A percentile compares a stretch with the other conserved stretches of the same genome.
Conservation (phyloP, 1,140 invertebrate genomes). For the Megathymus violae region DNA sequence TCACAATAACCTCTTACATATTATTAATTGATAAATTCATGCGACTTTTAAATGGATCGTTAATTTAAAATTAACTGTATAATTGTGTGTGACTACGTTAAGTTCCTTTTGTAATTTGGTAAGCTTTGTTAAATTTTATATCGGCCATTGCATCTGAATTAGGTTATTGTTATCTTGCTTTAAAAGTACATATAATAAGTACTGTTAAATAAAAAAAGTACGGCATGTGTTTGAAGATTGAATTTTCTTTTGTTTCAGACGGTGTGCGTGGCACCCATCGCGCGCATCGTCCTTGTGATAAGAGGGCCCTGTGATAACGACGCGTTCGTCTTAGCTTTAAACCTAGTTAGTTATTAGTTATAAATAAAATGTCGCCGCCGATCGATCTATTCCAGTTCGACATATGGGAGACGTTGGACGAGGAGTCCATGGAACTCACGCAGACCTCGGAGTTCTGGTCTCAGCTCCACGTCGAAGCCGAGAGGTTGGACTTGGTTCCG, state of each 20-base stretch:
- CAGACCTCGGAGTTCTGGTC: constrained; percentile 74
- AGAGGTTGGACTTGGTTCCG: constrained; percentile 61
- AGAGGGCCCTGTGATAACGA: constrained; percentile 82
- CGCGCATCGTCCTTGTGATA: constrained; percentile 81
- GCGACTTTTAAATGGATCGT: too few relatives aligned
- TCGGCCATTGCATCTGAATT: too few relatives aligned
- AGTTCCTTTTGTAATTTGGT: too few relatives aligned
- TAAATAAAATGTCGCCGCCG: constrained; percentile 66
- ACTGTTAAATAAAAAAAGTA: background rate
- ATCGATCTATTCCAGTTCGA: constrained; percentile 70
- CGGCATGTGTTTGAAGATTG: background rate
- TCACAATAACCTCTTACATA: background rate
- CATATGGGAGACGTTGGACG: constrained; percentile 69
- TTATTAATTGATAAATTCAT: background rate
- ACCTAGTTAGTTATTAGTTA: constrained; percentile 77
- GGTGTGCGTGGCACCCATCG: constrained; percentile 77
- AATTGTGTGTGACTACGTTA: too few relatives aligned
- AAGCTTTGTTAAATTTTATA: too few relatives aligned
- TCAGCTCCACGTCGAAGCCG: constrained; percentile 70
- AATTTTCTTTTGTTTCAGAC: constrained; percentile 77
- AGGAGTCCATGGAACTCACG: constrained; percentile 66
- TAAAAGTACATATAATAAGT: too few relatives aligned
- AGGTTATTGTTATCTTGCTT: too few relatives aligned
- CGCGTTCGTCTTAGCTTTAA: constrained; percentile 82
- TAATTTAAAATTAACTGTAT: too few relatives aligned